Evolutionary conservation across 1,140 invertebrate species (phyloP), one percentile per base, ranked within the genome.

Genomic region (Trichonephila clavata): DNA sequence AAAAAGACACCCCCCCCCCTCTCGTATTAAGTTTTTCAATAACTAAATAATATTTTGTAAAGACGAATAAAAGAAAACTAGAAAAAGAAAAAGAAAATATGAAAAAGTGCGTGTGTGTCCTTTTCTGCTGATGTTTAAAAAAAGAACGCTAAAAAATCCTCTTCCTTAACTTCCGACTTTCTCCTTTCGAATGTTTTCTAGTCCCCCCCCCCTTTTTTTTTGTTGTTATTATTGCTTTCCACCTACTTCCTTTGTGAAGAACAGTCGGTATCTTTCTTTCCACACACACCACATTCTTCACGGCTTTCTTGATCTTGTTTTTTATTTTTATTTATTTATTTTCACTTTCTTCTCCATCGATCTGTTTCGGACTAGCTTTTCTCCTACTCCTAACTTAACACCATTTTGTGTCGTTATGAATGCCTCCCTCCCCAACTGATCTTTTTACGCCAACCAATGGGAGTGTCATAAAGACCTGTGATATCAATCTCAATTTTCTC

Each of bases 201-300:
- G 20, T 5, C 59, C 2, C 24, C 13, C 7, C 5, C 1, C 27
- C 0, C 21, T 24, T 27, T 63, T 60, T 63, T 27, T 84, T 83
- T 83, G 61, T 60, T 20, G 84, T 86, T 86, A 86, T 86, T 59
- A 86, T 86, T 86, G 59, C 84, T 2, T 86, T 86, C 59, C 61
- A 39, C 84, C 59, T 27, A 59, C 59, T 86, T 61, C 32, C 84
- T 86, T 86, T 86, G 84, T 86, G 84, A 7, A 24, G 84, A n/a
- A 86, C 21, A 60, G n/a, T 60, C 57, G 84, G 57, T 60, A 60
- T 60, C 59, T 86, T 63, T 61, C 59, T 16, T 59, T 86, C 84
- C 84, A 86, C 84, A 86, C 84, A 63, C 84, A 63, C 84, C 81
- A 24, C 84, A 86, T 86, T 86, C 84, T 86, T 86, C 84, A 86